Conservation (phyloP, 1,140 invertebrate species). For the Atta colombica region DNA sequence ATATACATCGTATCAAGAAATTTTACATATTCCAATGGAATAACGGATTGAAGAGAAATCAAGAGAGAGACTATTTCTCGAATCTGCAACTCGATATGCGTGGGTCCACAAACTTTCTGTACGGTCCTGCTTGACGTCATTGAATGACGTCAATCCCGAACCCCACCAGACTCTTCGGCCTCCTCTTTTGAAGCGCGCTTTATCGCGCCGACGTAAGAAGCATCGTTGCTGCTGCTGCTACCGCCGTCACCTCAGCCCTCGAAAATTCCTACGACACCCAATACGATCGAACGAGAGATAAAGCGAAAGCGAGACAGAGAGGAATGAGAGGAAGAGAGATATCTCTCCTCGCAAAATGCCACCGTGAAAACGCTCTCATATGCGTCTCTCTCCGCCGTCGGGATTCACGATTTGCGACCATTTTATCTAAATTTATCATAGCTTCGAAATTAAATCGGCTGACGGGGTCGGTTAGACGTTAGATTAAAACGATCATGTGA, state of each 20-base stretch:
- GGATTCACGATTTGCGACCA: constrained; percentile 6
- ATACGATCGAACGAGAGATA: constrained; percentile 59
- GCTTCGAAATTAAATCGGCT: constrained; percentile 49
- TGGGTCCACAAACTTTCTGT: constrained; percentile 62
- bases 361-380: constrained; percentile 25
- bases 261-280: constrained; percentile 60
- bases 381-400: not conserved
- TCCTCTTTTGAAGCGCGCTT: constrained; percentile 63
- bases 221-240: not conserved
- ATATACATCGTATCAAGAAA: not conserved
- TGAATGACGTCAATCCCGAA: constrained; percentile 80
- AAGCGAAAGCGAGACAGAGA: not conserved
- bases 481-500: constrained; percentile 26
- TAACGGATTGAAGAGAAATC: not conserved
- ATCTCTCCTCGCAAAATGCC: constrained; percentile 62
- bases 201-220: constrained; percentile 74
- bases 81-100: not conserved
- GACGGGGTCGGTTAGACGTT: not conserved
- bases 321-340: constrained; percentile 19
- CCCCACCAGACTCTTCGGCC: constrained; percentile 61
- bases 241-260: constrained; percentile 62
- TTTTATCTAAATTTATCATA: constrained; percentile 62
- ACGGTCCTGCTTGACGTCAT: constrained; percentile 82
- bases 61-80: not conserved
- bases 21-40: not conserved